These are phyloP conservation scores for Oxytorus armatus DNA, from an alignment of 2,888 invertebrate genomes.

Conservation along the genomic window DNA sequence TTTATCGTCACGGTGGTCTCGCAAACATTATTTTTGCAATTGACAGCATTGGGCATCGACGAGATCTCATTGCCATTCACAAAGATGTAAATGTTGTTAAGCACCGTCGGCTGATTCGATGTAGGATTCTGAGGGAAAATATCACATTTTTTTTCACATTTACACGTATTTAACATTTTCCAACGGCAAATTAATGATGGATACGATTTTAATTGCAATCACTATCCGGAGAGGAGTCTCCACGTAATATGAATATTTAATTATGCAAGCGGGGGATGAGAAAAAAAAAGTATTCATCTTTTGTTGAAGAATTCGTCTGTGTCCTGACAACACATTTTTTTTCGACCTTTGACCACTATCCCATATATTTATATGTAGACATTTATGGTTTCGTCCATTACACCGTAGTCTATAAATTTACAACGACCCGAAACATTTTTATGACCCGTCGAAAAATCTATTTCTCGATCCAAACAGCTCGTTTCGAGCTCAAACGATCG, in stretches of 20 bases:
- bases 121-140: constrained; percentile 48
- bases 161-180: too few relatives aligned
- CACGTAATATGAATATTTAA: constrained; percentile 27
- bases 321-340: constrained; percentile 13
- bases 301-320: constrained; percentile 23
- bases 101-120: constrained; percentile 41
- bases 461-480: constrained; percentile 61
- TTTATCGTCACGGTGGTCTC: constrained; percentile 70
- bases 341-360: constrained; percentile 48
- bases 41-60: constrained; percentile 25
- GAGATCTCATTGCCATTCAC: constrained; percentile 70
- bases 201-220: too few relatives aligned
- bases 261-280: constrained; percentile 17
- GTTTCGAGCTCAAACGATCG: constrained; percentile 56
- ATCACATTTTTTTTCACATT: too few relatives aligned
- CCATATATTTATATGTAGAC: constrained; percentile 21
- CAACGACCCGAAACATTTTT: constrained; percentile 70
- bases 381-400: constrained; percentile 60
- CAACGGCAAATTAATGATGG: too few relatives aligned
- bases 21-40: constrained; percentile 72
- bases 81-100: constrained; percentile 72
- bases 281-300: constrained; percentile 27
- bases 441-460: constrained; percentile 69
- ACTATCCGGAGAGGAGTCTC: not conserved
- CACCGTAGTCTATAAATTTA: constrained; percentile 65